Evolutionary conservation across 92 coral and sea anemone genomes (phyloP), one percentile per base, ranked within the genome.

Genomic region (Phenganax stokvisi): DNA sequence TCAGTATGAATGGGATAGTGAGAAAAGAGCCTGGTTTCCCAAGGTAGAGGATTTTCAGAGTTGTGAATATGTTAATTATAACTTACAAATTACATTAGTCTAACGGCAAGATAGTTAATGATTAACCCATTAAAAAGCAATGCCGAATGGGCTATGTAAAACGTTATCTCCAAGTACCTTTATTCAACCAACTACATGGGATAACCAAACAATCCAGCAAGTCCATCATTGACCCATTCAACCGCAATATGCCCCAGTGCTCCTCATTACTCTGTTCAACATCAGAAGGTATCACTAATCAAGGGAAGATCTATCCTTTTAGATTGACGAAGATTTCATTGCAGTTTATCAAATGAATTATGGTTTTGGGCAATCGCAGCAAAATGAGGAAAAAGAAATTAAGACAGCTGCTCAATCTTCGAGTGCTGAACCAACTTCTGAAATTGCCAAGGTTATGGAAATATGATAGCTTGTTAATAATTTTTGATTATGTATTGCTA

Each of bases 341-440:
- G 98, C 98, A 7, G 87, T 92, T 54, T 93, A 93, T 86, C 98
- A 93, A 74, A 88, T 93, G 97, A 91, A 81, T 66, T 93, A 93
- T 85, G 98, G 98, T 17, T 91, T 89, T 67, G 77, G 84, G 30
- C 27, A 37, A 10, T 1, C 80, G 1, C 54, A 77, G 58, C 57
- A 89, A 69, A 28, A 77, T 62, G 85, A 73, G 30, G 59, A 28
- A 59, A 75, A 68, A 25, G 63, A 81, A 16, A 54, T 10, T 17
- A 53, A 73, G 54, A 72, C 80, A 51, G 51, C 82, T 1, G 83
- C 72, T 12, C 74, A 80, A 63, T 66, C 51, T 10, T 28, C 65
- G 6, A 56, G 60, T 27, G 81, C 81, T 31, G 57, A 53, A 20
- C 57, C 64, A 6, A 74, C 69, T 20, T 66, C 28, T 3, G 68